A percentile compares a stretch with the other conserved stretches of the same genome.
These are phyloP conservation scores for Xenopus borealis DNA, from an alignment of 2,113 vertebrate species.

Conservation along the genomic window DNA sequence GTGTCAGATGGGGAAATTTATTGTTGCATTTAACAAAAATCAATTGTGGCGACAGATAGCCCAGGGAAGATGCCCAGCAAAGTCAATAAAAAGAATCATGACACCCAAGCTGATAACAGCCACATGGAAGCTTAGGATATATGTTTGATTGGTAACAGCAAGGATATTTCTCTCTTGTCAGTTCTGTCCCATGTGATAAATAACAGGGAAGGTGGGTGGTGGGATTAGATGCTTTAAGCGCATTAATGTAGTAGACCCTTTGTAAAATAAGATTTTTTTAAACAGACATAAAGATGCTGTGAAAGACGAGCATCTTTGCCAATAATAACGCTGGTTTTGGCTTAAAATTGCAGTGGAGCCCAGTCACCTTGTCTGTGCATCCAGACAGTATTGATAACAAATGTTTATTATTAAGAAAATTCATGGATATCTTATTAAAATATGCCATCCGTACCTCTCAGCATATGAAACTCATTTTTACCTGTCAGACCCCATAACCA, in stretches of 20 bases:
- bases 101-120: background rate
- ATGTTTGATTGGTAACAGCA: background rate
- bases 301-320: slow-evolving; percentile 11
- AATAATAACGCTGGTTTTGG: slow-evolving; percentile 8
- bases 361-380: background rate
- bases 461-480: background rate
- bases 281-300: background rate
- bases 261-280: background rate
- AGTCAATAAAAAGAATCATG: background rate
- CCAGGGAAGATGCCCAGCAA: background rate
- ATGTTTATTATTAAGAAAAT: background rate
- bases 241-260: background rate
- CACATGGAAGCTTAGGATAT: background rate
- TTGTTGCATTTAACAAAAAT: background rate
- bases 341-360: background rate
- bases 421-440: background rate
- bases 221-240: background rate
- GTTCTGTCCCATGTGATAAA: slow-evolving; percentile 30
- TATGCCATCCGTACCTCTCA: background rate
- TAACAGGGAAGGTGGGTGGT: slow-evolving; percentile 9
- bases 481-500: background rate
- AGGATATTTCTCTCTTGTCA: slow-evolving; percentile 16
- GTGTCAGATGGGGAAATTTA: background rate
- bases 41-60: background rate
- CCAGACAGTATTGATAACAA: slow-evolving; percentile 9